Percentiles rank a stretch among this genome's conserved stretches.
These are phyloP conservation scores for Lasioglossum morio DNA, from an alignment of 2,888 invertebrate genomes.

Conservation along the genomic window DNA sequence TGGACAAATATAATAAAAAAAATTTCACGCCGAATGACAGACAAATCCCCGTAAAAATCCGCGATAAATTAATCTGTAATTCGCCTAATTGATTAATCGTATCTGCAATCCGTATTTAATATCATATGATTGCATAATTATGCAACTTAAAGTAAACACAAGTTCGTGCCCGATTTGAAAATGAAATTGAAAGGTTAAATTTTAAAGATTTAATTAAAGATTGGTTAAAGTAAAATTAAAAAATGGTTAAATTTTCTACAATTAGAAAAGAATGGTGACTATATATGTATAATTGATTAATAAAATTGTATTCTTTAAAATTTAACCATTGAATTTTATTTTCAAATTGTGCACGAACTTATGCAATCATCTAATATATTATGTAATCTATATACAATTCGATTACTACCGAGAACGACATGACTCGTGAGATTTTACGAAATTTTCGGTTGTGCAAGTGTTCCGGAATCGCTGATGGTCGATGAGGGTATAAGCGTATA, in stretches of 20 bases:
- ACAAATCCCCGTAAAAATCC: neutral
- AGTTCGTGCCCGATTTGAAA: too few species aligned
- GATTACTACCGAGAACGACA: neutral
- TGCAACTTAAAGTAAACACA: too few species aligned
- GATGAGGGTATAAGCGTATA: neutral
- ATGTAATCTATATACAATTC: neutral
- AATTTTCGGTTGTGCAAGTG: neutral
- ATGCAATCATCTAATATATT: neutral
- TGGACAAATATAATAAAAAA: conserved; percentile 23
- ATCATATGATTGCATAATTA: too few species aligned
- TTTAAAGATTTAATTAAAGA: too few species aligned
- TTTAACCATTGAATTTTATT: too few species aligned
- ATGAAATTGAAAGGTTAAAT: too few species aligned
- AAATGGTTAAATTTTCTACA: too few species aligned
- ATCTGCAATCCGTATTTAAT: neutral
- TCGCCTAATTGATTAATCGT: conserved; percentile 13
- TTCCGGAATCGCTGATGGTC: neutral
- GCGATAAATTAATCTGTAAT: conserved; percentile 2
- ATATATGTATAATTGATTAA: too few species aligned
- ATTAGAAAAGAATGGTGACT: too few species aligned
- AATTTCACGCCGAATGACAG: neutral
- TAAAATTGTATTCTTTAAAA: too few species aligned
- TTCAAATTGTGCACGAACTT: too few species aligned
- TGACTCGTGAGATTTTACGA: neutral
- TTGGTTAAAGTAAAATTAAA: too few species aligned